Conservation (phyloP, 2,797 vertebrate genomes). For the Salmo trutta region DNA sequence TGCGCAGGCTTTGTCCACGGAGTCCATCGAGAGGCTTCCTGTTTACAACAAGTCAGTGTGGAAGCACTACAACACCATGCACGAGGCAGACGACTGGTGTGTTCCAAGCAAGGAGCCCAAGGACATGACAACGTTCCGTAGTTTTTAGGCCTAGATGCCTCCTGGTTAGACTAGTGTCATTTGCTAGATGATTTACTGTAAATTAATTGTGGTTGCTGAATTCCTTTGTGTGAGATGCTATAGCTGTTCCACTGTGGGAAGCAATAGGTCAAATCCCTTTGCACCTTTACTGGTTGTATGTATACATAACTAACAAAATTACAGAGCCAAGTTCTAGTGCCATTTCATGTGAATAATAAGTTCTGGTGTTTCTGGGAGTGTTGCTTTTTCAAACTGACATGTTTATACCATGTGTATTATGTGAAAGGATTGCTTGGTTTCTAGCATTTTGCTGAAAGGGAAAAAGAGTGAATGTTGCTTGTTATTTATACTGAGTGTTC, state of each 20-base stretch:
- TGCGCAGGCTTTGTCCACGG: slow-evolving; percentile 90
- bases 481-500: background rate
- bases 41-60: slow-evolving; percentile 97
- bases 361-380: background rate
- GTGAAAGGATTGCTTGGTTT: background rate
- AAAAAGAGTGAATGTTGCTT: slow-evolving; percentile 3
- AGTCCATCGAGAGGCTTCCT: slow-evolving; percentile 93
- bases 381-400: background rate
- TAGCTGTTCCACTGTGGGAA: background rate
- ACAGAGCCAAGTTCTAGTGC: slow-evolving; percentile 26
- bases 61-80: slow-evolving; percentile 95
- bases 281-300: slow-evolving; percentile 14
- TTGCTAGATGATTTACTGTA: background rate
- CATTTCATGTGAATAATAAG: slow-evolving; percentile 24
- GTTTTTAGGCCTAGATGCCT: slow-evolving; percentile 70
- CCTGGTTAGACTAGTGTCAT: background rate
- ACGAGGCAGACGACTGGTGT: slow-evolving; percentile 97
- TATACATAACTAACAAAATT: slow-evolving; percentile 13
- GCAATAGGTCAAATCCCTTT: slow-evolving; percentile 5
- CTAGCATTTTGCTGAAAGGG: slow-evolving; percentile 14
- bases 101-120: slow-evolving; percentile 96
- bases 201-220: background rate
- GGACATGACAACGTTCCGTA: slow-evolving; percentile 95
- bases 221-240: slow-evolving; percentile 1
- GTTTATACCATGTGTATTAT: background rate